Base-by-base conservation (phyloP, 2,888 invertebrate species). In the Dryococelus australis region DNA sequence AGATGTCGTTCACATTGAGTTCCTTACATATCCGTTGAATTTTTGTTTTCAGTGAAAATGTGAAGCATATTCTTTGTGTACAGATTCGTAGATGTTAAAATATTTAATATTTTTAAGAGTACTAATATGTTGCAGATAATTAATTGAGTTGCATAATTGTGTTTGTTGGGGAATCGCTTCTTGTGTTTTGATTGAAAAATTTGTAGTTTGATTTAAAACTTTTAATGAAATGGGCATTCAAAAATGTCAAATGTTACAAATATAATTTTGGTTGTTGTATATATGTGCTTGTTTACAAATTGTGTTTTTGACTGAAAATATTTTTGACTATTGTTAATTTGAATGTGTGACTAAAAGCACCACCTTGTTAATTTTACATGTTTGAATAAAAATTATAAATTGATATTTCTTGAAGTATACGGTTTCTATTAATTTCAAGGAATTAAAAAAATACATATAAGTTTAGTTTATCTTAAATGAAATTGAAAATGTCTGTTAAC, bases 11-110 rank as follows among this genome's bases (percentile, higher is more conserved):
- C 65, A 2, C n/a, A 20, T 65, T 65, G 65, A 65, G 65, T 65
- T 65, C 65, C 65, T 65, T 65, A 24, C n/a, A 20, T 65, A 65
- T 65, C 65, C 65, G 65, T 65, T 65, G 65, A 65, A 65, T 65
- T 65, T 65, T 65, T 65, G 65, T 65, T 65, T 65, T 65, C 65
- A 65, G 20, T 65, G 65, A 65, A 65, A n/a, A 65, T 65, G 20
- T 24, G 65, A 24, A 65, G 65, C 65, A 65, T 65, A n/a, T 65
- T 65, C 65, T 65, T 65, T 65, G 65, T 24, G n/a, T 65, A 65
- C 65, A 16, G n/a, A 12, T 65, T 10, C n/a, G 6, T 65, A 65
- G 65, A 24, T 65, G 65, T 65, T 65, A 65, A 65, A n/a, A 3
- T 12, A 12, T 24, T 65, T 51, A 51, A 51, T 16, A 6, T 65